Evolutionary conservation across 2,113 vertebrate genomes (phyloP).

Genomic region (Urocolius indicus): DNA sequence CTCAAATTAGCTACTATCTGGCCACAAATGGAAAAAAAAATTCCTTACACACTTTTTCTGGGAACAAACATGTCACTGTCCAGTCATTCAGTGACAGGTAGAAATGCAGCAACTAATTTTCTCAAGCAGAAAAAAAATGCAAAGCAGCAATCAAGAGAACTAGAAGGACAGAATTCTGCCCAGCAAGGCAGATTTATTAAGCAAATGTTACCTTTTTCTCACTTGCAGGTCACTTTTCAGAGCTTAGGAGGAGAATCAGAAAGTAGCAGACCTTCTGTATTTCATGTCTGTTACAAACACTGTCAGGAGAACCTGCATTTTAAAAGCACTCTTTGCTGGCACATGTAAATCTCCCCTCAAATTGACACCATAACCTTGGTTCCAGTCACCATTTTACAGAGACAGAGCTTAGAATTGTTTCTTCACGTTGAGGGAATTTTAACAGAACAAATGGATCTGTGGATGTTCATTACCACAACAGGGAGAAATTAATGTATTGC

Average conservation of each 20-base stretch:
- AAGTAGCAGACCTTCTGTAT: background rate
- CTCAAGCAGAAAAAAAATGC: background rate
- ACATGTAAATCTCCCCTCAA: background rate
- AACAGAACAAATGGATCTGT: background rate
- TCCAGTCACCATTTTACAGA: background rate
- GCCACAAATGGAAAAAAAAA: background rate
- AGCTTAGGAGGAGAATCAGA: background rate
- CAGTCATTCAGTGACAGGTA: background rate
- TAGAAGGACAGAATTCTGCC: background rate
- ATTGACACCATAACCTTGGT: fast-evolving
- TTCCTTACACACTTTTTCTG: background rate
- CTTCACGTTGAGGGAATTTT: background rate
- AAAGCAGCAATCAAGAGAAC: background rate
- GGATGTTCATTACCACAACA: background rate
- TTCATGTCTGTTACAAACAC: background rate
- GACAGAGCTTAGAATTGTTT: background rate
- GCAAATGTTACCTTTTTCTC: background rate
- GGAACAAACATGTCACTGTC: background rate
- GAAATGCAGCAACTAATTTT: background rate
- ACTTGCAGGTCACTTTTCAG: background rate
- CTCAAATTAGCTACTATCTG: background rate
- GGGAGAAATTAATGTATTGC: background rate
- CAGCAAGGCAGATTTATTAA: background rate
- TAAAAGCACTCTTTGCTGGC: background rate
- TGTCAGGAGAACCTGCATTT: background rate